These are phyloP conservation scores for Sinopyrophorus schimmeli DNA, from an alignment of 2,888 invertebrate genomes.

Conservation along the genomic window DNA sequence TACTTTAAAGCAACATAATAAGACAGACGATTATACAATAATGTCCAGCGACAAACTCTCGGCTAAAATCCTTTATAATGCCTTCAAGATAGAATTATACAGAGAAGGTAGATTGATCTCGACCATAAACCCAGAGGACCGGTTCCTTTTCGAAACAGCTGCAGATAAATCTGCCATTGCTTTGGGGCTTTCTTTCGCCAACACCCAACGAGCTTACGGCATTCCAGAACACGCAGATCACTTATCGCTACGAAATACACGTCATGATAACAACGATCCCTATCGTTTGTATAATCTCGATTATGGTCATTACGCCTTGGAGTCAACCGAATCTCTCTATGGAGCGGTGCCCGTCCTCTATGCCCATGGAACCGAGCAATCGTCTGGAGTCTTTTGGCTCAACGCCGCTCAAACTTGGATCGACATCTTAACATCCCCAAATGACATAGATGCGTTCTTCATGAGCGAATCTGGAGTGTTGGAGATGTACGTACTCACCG, in stretches of 20 bases:
- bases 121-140: conserved; percentile 54
- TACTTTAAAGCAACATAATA: background rate
- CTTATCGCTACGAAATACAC: conserved; percentile 65
- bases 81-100: conserved; percentile 80
- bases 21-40: background rate
- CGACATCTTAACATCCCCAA: conserved; percentile 72
- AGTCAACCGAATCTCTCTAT: conserved; percentile 91
- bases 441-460: conserved; percentile 73
- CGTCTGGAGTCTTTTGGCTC: conserved; percentile 89
- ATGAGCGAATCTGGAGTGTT: conserved; percentile 94
- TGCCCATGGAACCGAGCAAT: conserved; percentile 78
- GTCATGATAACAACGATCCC: conserved; percentile 69
- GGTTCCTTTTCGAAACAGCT: conserved; percentile 35
- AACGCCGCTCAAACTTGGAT: conserved; percentile 98
- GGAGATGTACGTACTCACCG: conserved; percentile 86
- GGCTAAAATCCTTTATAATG: conserved; percentile 54
- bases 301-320: conserved; percentile 93
- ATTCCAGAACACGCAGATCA: conserved; percentile 94
- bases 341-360: conserved; percentile 91
- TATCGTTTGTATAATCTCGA: conserved; percentile 93
- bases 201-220: conserved; percentile 87
- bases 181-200: conserved; percentile 86
- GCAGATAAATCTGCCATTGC: conserved; percentile 81
- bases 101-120: conserved; percentile 69
- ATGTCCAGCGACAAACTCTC: background rate